Evolutionary conservation across 1,140 invertebrate species (phyloP), one percentile per base, ranked within the genome.

Genomic region (Diabrotica virgifera): DNA sequence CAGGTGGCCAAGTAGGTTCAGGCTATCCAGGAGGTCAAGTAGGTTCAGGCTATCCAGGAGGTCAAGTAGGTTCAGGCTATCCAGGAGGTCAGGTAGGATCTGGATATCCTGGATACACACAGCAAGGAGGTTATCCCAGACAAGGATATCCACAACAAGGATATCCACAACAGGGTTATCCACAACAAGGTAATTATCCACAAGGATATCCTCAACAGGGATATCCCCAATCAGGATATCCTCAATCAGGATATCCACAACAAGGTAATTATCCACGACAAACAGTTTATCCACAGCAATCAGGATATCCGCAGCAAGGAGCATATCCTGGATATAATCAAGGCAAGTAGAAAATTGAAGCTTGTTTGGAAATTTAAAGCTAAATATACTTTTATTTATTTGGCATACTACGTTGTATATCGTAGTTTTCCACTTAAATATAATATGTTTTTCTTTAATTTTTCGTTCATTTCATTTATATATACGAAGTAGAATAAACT

Each of bases 101-200:
- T 36, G 68, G 68, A 57, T 67, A 67, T 12, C 66, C 66, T 4
- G 60, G 60, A 6, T 54, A 66, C 55, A 24, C 52, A 10, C 52
- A 54, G 36, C 59, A 62, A 24, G 35, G 14, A 4, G 36, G 50
- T 35, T 52, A 62, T 53, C 59, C 59, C 14, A n/a, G 14, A 24
- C 46, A 53, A 52, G 24, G 40, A 2, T 24, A 24, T 24, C 24
- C 24, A 24, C 24, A 24, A 24, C 24, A 24, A 7, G 57, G 57
- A 6, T 63, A 63, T 63, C 62, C 62, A 12, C 36, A 37, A 9
- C 62, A 63, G 56, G 37, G 52, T 24, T 24, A 24, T 24, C 24
- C 24, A 24, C 24, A 24, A 24, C 1, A 4, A 24, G 9, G n/a
- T n/a, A n/a, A n/a, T n/a, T 24, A 24, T 24, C 40, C 40, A 3